Base-by-base conservation (phyloP, 2,888 invertebrate genomes). In the Drosophila setosimentum region DNA sequence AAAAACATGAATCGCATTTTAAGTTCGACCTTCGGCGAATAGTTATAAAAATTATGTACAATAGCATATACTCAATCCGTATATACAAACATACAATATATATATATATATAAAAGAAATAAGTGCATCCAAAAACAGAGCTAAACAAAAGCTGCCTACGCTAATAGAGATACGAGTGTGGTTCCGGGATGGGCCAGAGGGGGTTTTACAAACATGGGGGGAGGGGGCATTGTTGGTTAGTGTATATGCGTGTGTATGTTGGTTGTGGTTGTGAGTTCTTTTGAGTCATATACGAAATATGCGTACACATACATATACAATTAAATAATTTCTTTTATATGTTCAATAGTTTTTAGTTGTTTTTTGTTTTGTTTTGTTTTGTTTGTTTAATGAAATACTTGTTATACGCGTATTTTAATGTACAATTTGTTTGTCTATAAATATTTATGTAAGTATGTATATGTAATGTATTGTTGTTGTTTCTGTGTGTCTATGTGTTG, bases 371-470 rank as follows among this genome's bases (percentile, higher is more conserved):
- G 37, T 37, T 54, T 29, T 35, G 32, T 53, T 33, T 54, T 54
- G 29, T 51, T 51, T 62, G 30, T 49, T 48, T 71, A 82, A 79
- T 80, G 68, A 83, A 68, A 69, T 79, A 76, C 67, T 53, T 74
- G 66, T 72, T 71, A 82, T 62, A 76, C 57, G 67, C 61, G 27
- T 77, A 59, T 70, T 83, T 68, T 70, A 89, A 87, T 85, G 77
- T 89, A 89, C 89, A 89, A 89, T 87, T 85, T 82, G 66, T 87
- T 45, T 87, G 66, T 76, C 70, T 86, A 86, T 86, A 86, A 80
- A 78, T 83, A 87, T 82, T 61, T 55, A 78, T 74, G 62, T 58
- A 27, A 27, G 54, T 55, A 27, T 55, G 54, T 55, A 54, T 33
- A 68, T 78, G 63, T 71, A 70, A 67, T 78, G 73, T 63, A 61